Evolutionary conservation across 92 coral and sea anemone genomes (phyloP).

Genomic region (Phenganax subtilis): DNA sequence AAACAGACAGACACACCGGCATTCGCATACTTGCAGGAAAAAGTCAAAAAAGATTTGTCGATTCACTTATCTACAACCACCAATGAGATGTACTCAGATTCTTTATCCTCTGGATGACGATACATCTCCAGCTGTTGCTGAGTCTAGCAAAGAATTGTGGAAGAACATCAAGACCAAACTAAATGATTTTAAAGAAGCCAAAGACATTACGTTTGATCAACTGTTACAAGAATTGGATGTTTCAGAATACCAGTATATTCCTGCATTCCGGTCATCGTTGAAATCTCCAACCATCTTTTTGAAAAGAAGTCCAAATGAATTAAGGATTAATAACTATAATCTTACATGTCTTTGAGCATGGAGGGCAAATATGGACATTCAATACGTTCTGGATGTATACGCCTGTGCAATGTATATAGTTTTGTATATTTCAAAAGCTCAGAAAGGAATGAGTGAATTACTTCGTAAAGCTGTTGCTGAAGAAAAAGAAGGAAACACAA

Average conservation of each 20-base stretch:
- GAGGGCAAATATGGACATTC: background rate
- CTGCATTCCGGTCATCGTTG: conserved; percentile 55
- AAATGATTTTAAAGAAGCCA: too few species aligned
- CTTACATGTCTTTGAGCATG: conserved; percentile 40
- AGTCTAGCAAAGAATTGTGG: background rate
- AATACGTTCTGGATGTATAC: conserved; percentile 7
- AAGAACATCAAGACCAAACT: too few species aligned
- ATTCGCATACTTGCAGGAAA: conserved; percentile 28
- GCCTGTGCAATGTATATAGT: too few species aligned
- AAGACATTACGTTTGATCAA: too few species aligned
- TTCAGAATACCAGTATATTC: conserved; percentile 46
- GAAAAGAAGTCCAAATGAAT: conserved; percentile 56
- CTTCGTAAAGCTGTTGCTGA: too few species aligned
- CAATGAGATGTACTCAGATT: conserved; percentile 33
- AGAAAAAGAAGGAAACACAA: too few species aligned
- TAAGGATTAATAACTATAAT: conserved; percentile 47
- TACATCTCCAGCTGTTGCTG: conserved; percentile 31
- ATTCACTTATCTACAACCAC: conserved; percentile 41
- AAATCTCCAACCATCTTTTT: conserved; percentile 47
- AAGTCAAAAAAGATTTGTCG: conserved; percentile 39
- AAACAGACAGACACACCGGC: conserved; percentile 11
- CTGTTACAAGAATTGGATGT: conserved; percentile 9
- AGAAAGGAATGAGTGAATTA: too few species aligned
- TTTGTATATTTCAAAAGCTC: too few species aligned
- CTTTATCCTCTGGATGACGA: conserved; percentile 42